Conservation (phyloP, 2,797 vertebrate species). For the Alouatta caraya region DNA sequence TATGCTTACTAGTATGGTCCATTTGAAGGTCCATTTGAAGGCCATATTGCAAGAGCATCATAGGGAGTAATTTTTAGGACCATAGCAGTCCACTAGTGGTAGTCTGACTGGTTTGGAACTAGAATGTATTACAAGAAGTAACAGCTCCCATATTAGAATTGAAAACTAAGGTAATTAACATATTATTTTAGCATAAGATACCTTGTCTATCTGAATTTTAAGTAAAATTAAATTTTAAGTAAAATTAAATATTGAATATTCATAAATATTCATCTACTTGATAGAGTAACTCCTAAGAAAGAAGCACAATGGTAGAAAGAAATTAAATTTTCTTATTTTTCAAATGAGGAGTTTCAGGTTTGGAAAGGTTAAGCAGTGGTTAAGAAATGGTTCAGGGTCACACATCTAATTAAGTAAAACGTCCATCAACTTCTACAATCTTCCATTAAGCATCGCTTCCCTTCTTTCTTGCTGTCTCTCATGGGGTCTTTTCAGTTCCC, state of each 20-base stretch:
- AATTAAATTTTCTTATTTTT: neutral
- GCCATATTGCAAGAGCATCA: neutral
- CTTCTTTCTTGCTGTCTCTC: neutral
- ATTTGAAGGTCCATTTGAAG: neutral
- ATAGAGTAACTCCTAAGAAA: neutral
- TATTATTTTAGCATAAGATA: neutral
- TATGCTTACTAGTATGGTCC: neutral
- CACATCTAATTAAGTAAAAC: neutral
- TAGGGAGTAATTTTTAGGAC: neutral
- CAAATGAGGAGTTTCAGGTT: neutral
- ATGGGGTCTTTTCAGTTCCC: neutral
- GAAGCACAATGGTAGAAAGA: neutral
- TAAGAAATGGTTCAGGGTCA: neutral
- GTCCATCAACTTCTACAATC: neutral
- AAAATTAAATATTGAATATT: neutral
- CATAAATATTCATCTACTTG: neutral
- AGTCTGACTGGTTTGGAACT: neutral
- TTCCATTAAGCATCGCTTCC: neutral
- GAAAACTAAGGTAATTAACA: neutral
- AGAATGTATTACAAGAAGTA: neutral
- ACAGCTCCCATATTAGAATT: neutral
- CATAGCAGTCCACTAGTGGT: neutral
- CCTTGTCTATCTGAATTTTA: neutral
- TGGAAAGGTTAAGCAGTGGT: neutral
- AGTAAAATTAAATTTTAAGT: slow-evolving; percentile 14